Percentiles rank a stretch among this genome's conserved stretches.
These are phyloP conservation scores for Melanotaenia pygmaea DNA, from an alignment of 2,797 vertebrate genomes.

Conservation along the genomic window DNA sequence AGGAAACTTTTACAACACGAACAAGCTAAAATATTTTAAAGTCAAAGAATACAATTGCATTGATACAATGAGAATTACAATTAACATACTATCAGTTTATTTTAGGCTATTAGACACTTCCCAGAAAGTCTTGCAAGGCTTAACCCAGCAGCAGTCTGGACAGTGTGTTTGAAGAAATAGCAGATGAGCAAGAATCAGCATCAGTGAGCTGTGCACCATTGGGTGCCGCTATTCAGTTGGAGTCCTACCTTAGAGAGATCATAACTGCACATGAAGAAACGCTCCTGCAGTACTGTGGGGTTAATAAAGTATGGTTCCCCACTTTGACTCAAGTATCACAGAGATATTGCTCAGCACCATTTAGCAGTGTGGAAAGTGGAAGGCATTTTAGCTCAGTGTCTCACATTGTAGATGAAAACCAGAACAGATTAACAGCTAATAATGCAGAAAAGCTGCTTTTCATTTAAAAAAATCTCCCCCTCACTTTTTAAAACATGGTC, in stretches of 20 bases:
- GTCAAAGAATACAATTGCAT: too few species aligned
- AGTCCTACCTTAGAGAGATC: neutral
- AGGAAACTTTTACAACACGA: too few species aligned
- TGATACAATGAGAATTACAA: too few species aligned
- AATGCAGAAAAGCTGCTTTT: conserved; percentile 14
- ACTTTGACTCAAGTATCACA: neutral
- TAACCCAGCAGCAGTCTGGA: conserved; percentile 8
- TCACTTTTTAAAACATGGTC: neutral
- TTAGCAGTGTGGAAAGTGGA: neutral
- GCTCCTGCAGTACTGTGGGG: neutral
- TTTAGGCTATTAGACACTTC: neutral
- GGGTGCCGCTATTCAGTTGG: neutral
- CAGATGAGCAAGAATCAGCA: neutral
- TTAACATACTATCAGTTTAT: too few species aligned
- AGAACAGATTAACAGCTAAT: neutral
- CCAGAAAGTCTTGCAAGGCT: neutral
- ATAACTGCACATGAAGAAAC: neutral
- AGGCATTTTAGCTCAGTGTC: neutral
- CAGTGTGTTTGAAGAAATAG: conserved; percentile 3
- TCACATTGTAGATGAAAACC: neutral
- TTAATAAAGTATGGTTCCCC: neutral
- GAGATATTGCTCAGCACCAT: neutral
- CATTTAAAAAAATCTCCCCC: conserved; percentile 7
- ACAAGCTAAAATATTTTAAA: too few species aligned
- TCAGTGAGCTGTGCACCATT: neutral